A percentile compares a stretch with the other conserved stretches of the same genome.
Conservation (phyloP, 2,888 invertebrate genomes). For the Scelioninae gen. 2 region DNA sequence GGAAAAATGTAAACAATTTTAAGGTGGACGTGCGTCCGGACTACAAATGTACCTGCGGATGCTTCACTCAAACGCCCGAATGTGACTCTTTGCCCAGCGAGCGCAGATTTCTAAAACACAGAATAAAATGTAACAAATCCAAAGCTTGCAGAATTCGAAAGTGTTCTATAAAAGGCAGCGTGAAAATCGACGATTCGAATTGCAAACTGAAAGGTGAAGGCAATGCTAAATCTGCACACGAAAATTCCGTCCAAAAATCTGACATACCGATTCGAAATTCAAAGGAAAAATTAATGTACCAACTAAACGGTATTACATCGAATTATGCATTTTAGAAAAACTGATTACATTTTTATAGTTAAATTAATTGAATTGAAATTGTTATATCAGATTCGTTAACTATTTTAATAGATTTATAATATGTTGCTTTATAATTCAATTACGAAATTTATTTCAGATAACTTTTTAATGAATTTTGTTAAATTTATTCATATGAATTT, state of each 20-base stretch:
- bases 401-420: too few relatives aligned
- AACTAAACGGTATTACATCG: background rate
- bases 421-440: too few relatives aligned
- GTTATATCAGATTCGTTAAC: too few relatives aligned
- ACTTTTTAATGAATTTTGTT: background rate
- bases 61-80: slow-evolving; percentile 63
- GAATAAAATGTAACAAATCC: slow-evolving; percentile 63
- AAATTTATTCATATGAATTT: too few relatives aligned
- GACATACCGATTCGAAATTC: background rate
- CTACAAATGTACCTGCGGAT: slow-evolving; percentile 65
- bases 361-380: too few relatives aligned
- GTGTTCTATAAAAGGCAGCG: background rate
- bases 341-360: too few relatives aligned
- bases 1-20: too few relatives aligned
- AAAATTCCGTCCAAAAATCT: too few relatives aligned
- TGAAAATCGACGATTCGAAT: background rate
- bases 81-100: slow-evolving; percentile 68
- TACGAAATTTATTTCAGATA: too few relatives aligned
- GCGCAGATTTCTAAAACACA: slow-evolving; percentile 62
- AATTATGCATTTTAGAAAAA: too few relatives aligned
- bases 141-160: slow-evolving; percentile 53
- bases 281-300: background rate
- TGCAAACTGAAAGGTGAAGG: background rate
- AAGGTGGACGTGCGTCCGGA: slow-evolving; percentile 62
- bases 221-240: background rate